Percentiles rank a stretch among this genome's conserved stretches.
phyloP scores from a whole-genome alignment of 2,888 invertebrate species.

The Callosobruchus maculatus region DNA sequence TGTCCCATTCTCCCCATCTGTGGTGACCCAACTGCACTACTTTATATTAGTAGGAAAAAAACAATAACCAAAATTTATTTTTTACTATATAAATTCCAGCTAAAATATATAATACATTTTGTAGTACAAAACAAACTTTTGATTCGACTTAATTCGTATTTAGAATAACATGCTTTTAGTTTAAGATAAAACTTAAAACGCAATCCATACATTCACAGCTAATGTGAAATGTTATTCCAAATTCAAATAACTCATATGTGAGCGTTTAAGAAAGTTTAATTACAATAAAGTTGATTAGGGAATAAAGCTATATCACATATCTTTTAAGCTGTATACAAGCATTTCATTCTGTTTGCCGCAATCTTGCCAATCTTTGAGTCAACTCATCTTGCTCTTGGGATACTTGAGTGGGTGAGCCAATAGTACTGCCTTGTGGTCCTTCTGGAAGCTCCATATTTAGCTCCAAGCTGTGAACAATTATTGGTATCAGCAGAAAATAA shows the following conservation, averaged over 20 bases:
- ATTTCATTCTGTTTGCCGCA: slow-evolving; percentile 67
- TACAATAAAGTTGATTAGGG: background rate
- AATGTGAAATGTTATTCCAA: background rate
- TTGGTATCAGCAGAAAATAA: too few species aligned
- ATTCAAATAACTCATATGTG: background rate
- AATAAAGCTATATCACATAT: slow-evolving; percentile 28
- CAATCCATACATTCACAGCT: background rate
- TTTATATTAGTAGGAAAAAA: too few species aligned
- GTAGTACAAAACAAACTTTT: background rate
- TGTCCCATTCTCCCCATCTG: too few species aligned
- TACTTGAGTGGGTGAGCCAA: slow-evolving; percentile 74
- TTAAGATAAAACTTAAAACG: background rate
- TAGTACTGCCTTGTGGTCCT: slow-evolving; percentile 71
- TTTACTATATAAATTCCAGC: background rate
- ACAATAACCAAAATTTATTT: too few species aligned
- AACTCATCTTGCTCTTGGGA: slow-evolving; percentile 90
- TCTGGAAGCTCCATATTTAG: slow-evolving; percentile 87
- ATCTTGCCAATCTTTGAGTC: slow-evolving; percentile 78
- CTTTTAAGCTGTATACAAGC: slow-evolving; percentile 2
- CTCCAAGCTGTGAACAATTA: slow-evolving; percentile 65
- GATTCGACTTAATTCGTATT: background rate
- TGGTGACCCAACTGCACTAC: too few species aligned
- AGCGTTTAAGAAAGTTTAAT: background rate
- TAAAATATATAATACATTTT: background rate
- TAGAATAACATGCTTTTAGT: background rate